phyloP scores from a whole-genome alignment of 2,888 invertebrate species.

The Drosophila parthenogenetica region DNA sequence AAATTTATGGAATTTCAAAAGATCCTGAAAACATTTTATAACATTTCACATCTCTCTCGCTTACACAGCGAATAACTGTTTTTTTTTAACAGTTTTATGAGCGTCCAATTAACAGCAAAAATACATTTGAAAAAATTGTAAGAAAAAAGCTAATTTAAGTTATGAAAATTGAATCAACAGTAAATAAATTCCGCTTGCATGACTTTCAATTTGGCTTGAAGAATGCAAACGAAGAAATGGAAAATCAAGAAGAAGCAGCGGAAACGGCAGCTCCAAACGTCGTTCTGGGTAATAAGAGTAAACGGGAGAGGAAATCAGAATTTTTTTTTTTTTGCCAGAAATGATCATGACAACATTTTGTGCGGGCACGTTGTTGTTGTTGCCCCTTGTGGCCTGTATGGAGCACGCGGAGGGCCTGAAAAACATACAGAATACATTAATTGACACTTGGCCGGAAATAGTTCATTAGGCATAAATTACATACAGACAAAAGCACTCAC shows the following conservation, averaged over 20 bases:
- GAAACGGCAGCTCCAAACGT: slow-evolving; percentile 47
- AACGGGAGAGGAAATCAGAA: slow-evolving; percentile 10
- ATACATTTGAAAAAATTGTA: background rate
- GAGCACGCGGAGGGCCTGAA: slow-evolving; percentile 57
- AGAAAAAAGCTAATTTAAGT: too few relatives aligned
- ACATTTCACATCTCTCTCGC: too few relatives aligned
- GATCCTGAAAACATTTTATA: too few relatives aligned
- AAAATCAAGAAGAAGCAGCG: slow-evolving; percentile 38
- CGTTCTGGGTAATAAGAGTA: slow-evolving; percentile 13
- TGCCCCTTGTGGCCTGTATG: slow-evolving; percentile 55
- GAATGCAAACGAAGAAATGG: slow-evolving; percentile 42
- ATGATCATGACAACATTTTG: slow-evolving; percentile 76
- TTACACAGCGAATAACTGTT: background rate
- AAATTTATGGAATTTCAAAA: too few relatives aligned
- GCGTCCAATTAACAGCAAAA: slow-evolving; percentile 48
- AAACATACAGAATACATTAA: slow-evolving; percentile 77
- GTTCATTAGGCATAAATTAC: slow-evolving; percentile 82
- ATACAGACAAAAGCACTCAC: slow-evolving; percentile 75
- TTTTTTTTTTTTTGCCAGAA: slow-evolving; percentile 65
- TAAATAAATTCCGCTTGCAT: slow-evolving; percentile 57
- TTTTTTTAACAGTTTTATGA: slow-evolving; percentile 30
- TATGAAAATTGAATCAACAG: too few relatives aligned
- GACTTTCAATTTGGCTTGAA: slow-evolving; percentile 73
- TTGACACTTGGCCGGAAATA: slow-evolving; percentile 81
- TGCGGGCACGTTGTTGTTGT: slow-evolving; percentile 72